Base-by-base conservation (phyloP, 2,888 invertebrate species). In the Lasiommata megera region DNA sequence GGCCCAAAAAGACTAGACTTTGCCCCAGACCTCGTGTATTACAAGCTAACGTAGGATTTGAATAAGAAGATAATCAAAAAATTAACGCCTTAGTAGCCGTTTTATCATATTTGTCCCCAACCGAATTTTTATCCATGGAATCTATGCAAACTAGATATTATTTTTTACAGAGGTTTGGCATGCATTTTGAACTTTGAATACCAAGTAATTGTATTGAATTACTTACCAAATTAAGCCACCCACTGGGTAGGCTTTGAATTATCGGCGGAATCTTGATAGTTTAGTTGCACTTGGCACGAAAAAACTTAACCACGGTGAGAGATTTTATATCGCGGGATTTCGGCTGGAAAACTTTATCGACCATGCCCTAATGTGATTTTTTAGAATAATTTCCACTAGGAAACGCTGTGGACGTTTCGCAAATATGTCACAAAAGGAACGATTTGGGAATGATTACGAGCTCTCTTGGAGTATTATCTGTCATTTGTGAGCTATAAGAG, bases 201-300 rank as follows among this genome's bases (percentile, higher is more conserved):
- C 37, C 36, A 18, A 28, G 34, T 56, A 57, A 54, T 62, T 57
- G 47, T 54, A 48, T 38, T 52, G 44, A 52, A 46, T 46, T 57
- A 84, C 92, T 92, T 82, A 94, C 94, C 93, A 93, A 92, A 90
- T 88, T 92, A 91, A 93, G 94, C 94, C 95, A 95, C 94, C 94
- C 95, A 93, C 92, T 93, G 94, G 94, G 94, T 93, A 93, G 94
- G 93, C 93, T 93, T 92, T 91, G 92, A 92, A 91, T 93, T 94
- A 93, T 93, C 92, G 94, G 93, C 94, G 95, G 94, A 95, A 95
- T 95, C 94, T 93, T 95, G 95, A 92, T 93, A 92, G 93, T 92
- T 94, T 94, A 91, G 77, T 88, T 79, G 88, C 91, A 91, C 91
- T 89, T 85, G 85, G 88, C 88, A 88, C 87, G 80, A 84, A 86